These are phyloP conservation scores for Leucophora obtusa DNA, from an alignment of 2,888 invertebrate genomes.

Conservation along the genomic window DNA sequence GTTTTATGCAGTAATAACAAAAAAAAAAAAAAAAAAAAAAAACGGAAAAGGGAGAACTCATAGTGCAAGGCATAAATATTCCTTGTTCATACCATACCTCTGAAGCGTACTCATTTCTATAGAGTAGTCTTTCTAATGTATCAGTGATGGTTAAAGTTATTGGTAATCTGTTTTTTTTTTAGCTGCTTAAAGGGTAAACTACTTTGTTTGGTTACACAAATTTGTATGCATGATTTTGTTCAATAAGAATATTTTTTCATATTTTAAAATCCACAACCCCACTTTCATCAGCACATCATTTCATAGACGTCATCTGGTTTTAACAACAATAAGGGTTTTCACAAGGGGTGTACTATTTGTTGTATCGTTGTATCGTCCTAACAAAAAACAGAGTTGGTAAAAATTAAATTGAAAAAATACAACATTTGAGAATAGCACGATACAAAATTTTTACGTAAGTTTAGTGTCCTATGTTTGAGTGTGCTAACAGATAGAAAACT, in stretches of 20 bases:
- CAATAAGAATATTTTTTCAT: slow-evolving; percentile 62
- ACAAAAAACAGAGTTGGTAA: too few species aligned
- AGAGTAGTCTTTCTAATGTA: slow-evolving; percentile 49
- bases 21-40: slow-evolving; percentile 16
- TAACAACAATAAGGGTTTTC: slow-evolving; percentile 28
- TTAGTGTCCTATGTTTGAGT: too few species aligned
- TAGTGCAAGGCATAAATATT: slow-evolving; percentile 56
- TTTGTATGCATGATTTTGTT: slow-evolving; percentile 57
- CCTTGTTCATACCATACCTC: slow-evolving; percentile 11
- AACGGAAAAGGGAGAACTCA: slow-evolving; percentile 32
- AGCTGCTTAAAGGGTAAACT: slow-evolving; percentile 36
- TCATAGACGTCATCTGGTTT: slow-evolving; percentile 61
- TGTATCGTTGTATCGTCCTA: too few species aligned
- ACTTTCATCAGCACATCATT: slow-evolving; percentile 49
- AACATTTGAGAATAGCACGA: too few species aligned
- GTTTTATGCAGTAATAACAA: slow-evolving; percentile 38
- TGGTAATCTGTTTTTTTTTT: slow-evolving; percentile 52
- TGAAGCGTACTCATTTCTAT: neutral
- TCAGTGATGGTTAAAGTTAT: slow-evolving; percentile 43
- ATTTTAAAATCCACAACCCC: slow-evolving; percentile 53
- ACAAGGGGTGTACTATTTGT: too few species aligned
- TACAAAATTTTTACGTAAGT: too few species aligned
- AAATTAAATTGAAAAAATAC: too few species aligned
- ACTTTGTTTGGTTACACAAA: slow-evolving; percentile 32
- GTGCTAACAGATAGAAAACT: too few species aligned